A percentile compares a stretch with the other conserved stretches of the same genome.
phyloP scores from a whole-genome alignment of 2,797 vertebrate species.

The Rhabdomys pumilio region DNA sequence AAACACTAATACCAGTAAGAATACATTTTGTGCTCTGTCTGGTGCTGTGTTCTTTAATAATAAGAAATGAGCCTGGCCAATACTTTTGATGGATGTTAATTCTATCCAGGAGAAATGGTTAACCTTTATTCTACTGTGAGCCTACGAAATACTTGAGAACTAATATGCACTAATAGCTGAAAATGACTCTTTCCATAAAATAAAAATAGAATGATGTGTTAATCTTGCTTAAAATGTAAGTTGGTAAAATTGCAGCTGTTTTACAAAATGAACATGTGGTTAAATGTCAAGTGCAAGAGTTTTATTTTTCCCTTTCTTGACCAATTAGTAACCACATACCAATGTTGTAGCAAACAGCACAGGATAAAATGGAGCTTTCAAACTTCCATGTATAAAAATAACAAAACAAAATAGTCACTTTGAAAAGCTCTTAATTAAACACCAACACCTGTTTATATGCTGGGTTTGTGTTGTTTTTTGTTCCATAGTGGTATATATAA shows the following conservation, averaged over 20 bases:
- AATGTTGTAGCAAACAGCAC: background rate
- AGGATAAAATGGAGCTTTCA: background rate
- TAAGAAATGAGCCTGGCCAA: background rate
- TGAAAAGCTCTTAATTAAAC: constrained; percentile 39
- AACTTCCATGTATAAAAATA: constrained; percentile 15
- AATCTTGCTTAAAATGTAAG: constrained; percentile 56
- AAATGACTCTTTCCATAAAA: constrained; percentile 39
- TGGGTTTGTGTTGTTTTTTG: background rate
- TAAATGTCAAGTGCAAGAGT: constrained; percentile 41
- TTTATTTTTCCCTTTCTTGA: constrained; percentile 23
- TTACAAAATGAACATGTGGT: constrained; percentile 19
- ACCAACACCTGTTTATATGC: background rate
- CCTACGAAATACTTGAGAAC: constrained; percentile 29
- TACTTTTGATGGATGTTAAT: constrained; percentile 35
- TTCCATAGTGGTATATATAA: background rate
- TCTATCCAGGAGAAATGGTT: constrained; percentile 21
- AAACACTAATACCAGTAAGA: background rate
- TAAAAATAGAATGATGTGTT: constrained; percentile 48
- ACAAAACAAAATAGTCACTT: constrained; percentile 48
- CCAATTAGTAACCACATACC: constrained; percentile 47
- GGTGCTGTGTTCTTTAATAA: constrained; percentile 55
- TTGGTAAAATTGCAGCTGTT: constrained; percentile 49
- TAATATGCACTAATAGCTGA: constrained; percentile 43
- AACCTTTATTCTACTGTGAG: background rate
- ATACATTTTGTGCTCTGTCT: background rate